A percentile compares a stretch with the other conserved stretches of the same genome.
phyloP scores from a whole-genome alignment of 2,113 vertebrate genomes.

The Motacilla alba region DNA sequence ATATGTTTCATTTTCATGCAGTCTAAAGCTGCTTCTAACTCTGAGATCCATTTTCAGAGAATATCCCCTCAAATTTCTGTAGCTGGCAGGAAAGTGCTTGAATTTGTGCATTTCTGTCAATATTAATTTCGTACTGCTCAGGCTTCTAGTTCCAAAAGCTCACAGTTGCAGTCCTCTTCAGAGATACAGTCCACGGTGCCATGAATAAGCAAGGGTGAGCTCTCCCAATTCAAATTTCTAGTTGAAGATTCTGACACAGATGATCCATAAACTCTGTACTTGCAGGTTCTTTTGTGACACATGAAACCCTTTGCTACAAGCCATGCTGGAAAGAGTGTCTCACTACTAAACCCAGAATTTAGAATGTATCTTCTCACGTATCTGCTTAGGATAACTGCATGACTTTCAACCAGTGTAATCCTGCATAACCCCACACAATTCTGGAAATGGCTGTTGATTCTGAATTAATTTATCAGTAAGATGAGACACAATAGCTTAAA shows the following conservation, averaged over 20 bases:
- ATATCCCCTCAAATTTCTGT: background rate
- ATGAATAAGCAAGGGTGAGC: background rate
- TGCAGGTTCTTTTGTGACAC: background rate
- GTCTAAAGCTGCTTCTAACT: background rate
- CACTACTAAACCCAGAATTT: background rate
- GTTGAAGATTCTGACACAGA: background rate
- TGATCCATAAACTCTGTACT: fast-evolving
- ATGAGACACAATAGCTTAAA: background rate
- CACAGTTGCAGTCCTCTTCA: background rate
- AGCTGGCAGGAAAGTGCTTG: background rate
- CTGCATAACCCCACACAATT: background rate
- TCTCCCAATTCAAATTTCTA: background rate
- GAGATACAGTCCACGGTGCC: background rate
- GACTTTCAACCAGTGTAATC: background rate
- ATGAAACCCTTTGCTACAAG: background rate
- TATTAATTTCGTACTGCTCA: background rate
- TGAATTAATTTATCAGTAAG: background rate
- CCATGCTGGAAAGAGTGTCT: background rate
- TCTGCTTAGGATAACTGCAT: background rate
- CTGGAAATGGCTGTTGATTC: background rate
- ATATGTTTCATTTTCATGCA: background rate
- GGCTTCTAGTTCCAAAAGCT: background rate
- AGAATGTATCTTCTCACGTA: background rate
- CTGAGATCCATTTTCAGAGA: background rate
- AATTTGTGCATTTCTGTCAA: background rate